Evolutionary conservation across 2,888 invertebrate species (phyloP).

Genomic region (Mallateleia sp.): DNA sequence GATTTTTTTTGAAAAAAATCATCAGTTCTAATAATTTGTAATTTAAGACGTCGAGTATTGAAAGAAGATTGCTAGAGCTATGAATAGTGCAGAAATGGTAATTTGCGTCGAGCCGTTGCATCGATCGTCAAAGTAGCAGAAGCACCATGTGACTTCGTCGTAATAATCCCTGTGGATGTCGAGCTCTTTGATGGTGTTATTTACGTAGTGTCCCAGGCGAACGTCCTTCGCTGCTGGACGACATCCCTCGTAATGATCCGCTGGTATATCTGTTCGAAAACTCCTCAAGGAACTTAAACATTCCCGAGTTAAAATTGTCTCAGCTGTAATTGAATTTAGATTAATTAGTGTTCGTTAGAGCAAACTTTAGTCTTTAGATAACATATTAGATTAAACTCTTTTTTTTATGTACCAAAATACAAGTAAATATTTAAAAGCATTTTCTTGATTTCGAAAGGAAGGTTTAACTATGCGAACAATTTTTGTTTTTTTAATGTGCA

Average conservation of each 20-base stretch:
- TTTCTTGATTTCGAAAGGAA: too few species aligned
- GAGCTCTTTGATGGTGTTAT: conserved; percentile 95
- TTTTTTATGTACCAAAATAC: too few species aligned
- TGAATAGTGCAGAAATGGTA: conserved; percentile 29
- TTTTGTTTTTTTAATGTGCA: too few species aligned
- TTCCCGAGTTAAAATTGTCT: conserved; percentile 95
- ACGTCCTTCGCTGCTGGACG: conserved; percentile 95
- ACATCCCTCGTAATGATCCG: conserved; percentile 98
- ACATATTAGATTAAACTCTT: too few species aligned
- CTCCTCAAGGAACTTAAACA: conserved; percentile 95
- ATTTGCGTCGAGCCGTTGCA: conserved; percentile 91
- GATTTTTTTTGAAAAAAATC: too few species aligned
- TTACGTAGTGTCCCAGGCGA: conserved; percentile 96
- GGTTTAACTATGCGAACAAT: too few species aligned
- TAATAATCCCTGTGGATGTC: conserved; percentile 96
- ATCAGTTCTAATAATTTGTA: background rate
- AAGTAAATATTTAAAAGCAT: too few species aligned
- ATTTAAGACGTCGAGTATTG: conserved; percentile 35
- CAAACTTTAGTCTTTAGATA: too few species aligned
- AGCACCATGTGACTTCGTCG: conserved; percentile 96
- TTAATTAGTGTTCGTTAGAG: too few species aligned
- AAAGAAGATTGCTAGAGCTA: conserved; percentile 20
- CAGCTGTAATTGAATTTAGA: too few species aligned
- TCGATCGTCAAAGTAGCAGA: conserved; percentile 97
- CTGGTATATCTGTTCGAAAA: conserved; percentile 96